These are phyloP conservation scores for Mycogona germanica DNA, from an alignment of 2,888 invertebrate species.

Conservation along the genomic window DNA sequence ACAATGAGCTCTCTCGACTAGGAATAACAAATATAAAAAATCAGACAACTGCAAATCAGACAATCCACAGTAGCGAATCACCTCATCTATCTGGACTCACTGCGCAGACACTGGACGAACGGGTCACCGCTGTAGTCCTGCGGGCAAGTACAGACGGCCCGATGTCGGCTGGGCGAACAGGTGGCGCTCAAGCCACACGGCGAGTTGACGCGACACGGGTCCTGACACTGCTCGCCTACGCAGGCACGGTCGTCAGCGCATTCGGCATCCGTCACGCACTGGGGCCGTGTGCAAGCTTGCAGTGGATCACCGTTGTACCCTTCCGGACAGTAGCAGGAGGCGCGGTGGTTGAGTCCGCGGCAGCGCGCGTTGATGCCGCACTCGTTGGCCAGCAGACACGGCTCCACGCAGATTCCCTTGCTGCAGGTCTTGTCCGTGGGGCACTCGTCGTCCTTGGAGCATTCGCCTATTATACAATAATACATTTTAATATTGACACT, in stretches of 20 bases:
- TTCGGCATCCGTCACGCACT: constrained; percentile 74
- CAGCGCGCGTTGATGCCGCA: constrained; percentile 30
- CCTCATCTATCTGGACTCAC: constrained; percentile 50
- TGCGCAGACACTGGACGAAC: constrained; percentile 36
- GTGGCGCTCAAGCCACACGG: constrained; percentile 47
- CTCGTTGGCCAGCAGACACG: constrained; percentile 41
- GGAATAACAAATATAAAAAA: constrained; percentile 5
- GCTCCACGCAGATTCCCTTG: constrained; percentile 60
- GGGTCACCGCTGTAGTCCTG: constrained; percentile 53
- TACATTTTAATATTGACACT: neutral
- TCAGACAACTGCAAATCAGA: constrained; percentile 10
- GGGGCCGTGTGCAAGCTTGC: constrained; percentile 41
- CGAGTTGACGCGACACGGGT: constrained; percentile 53
- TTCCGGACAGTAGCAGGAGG: constrained; percentile 24
- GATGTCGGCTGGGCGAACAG: constrained; percentile 36
- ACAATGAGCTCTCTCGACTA: constrained; percentile 45
- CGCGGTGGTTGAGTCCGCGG: constrained; percentile 18
- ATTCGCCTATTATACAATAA: constrained; percentile 14
- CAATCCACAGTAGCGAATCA: constrained; percentile 9
- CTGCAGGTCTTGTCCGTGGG: constrained; percentile 60
- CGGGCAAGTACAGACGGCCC: constrained; percentile 64
- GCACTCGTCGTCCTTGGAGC: constrained; percentile 26
- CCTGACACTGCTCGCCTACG: constrained; percentile 65
- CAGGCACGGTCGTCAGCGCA: constrained; percentile 77
- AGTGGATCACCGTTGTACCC: constrained; percentile 26